A percentile compares a stretch with the other conserved stretches of the same genome.
Conservation (phyloP, 2,113 vertebrate species). For the Scartelaos histophorus region DNA sequence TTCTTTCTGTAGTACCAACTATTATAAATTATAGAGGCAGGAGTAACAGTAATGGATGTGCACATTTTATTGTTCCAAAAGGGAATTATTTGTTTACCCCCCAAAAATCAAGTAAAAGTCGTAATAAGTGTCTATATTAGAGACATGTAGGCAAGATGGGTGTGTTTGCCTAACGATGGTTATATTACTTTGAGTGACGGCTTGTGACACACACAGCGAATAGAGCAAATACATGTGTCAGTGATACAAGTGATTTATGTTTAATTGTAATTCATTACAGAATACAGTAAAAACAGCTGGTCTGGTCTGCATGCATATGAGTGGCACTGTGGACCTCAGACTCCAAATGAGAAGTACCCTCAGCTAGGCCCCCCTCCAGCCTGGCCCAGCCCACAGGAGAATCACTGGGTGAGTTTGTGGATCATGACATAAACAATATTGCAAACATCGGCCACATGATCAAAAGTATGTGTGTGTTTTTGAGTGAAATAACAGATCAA, state of each 20-base stretch:
- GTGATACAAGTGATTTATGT: neutral
- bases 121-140: no score
- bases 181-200: neutral
- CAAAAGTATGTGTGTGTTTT: neutral
- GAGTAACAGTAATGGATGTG: neutral
- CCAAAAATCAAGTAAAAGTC: neutral
- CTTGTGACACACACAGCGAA: neutral
- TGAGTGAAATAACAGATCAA: neutral
- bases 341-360: constrained; percentile 52
- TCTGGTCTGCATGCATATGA: constrained; percentile 71
- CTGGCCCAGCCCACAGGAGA: constrained; percentile 58
- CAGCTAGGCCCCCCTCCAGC: constrained; percentile 33
- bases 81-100: neutral
- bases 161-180: no score
- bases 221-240: neutral
- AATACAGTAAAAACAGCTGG: constrained; percentile 64
- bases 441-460: neutral
- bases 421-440: neutral
- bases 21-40: neutral
- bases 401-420: constrained; percentile 60
- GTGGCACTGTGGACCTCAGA: constrained; percentile 66
- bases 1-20: no score
- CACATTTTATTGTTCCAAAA: neutral
- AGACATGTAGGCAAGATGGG: neutral
- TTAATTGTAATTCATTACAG: neutral